Base-by-base conservation (phyloP, 2,888 invertebrate genomes). In the Theodoxus fluviatilis region DNA sequence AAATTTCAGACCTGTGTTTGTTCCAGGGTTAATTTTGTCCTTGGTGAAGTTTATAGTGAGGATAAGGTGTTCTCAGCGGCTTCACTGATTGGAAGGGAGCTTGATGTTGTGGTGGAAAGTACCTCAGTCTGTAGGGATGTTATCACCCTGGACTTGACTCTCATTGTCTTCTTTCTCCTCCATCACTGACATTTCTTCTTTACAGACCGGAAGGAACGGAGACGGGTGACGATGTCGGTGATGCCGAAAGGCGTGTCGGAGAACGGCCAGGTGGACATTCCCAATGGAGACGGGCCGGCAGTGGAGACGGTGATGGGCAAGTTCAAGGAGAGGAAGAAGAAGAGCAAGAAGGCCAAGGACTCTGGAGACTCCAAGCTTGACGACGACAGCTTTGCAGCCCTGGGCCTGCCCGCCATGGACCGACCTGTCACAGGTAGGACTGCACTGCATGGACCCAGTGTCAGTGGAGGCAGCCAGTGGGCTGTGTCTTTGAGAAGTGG, bases 161-260 rank as follows among this genome's bases (percentile, higher is more conserved):
- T 18, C 9, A 18, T 52, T 25, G 22, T 52, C 22, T 2, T n/a
- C 25, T 52, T 43, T 43, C 43, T 43, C 18, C 43, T 43, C 18
- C 43, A 43, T 7, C 43, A 43, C 43, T 35, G 22, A 38, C 9
- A 3, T 37, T 9, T 38, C 47, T 37, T 22, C 12, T 63, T 40
- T 63, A n/a, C 73, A 76, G 76, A 73, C 38, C n/a, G n/a, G n/a
- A 80, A 78, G 67, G 65, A 75, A 52, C 81, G 81, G 43, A 79
- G 76, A 70, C 79, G 78, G 47, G 76, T 75, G 55, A 77, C 78
- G 68, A 75, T 82, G 59, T 78, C 81, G 9, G 76, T 79, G 6
- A 75, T 81, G 15, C 76, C 76, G 65, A 78, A 78, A 65, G 77
- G 78, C 63, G 76, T 78, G 63, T 78, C 79, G 71, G 80, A 78